A percentile compares a stretch with the other conserved stretches of the same genome.
Conservation (phyloP, 2,113 vertebrate species). For the Jaculus jaculus region DNA sequence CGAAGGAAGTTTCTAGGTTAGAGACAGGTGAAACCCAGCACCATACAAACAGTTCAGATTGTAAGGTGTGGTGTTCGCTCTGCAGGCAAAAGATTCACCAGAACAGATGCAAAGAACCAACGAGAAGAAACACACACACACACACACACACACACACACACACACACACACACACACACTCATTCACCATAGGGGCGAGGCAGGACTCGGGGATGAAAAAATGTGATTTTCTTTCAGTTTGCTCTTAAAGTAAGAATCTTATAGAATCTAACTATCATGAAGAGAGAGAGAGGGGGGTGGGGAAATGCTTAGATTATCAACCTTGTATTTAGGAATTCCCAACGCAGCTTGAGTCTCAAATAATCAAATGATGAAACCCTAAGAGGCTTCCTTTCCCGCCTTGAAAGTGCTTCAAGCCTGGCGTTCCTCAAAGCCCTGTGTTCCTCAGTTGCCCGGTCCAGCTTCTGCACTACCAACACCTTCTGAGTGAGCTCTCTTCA, state of each 20-base stretch:
- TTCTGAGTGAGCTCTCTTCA: not conserved
- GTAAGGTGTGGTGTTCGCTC: not conserved
- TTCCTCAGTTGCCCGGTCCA: not conserved
- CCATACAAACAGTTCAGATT: not conserved
- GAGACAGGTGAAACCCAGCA: not conserved
- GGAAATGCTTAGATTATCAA: not conserved
- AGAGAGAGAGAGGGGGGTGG: not conserved
- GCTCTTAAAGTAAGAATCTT: not conserved
- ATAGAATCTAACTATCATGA: not conserved
- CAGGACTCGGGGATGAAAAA: not conserved
- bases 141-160: not conserved
- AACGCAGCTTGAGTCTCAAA: not conserved
- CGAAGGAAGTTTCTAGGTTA: not conserved
- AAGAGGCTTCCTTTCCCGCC: not conserved
- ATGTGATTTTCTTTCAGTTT: not conserved
- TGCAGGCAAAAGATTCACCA: not conserved
- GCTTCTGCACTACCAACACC: too few relatives aligned
- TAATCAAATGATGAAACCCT: not conserved
- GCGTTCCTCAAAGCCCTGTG: not conserved
- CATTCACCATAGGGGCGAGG: too few relatives aligned
- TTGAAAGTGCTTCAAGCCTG: not conserved
- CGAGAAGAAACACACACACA: not conserved
- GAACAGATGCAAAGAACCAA: not conserved
- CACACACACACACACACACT: not conserved
- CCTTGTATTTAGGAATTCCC: not conserved